Evolutionary conservation across 1,140 invertebrate genomes (phyloP).

Genomic region (Euwallacea fornicatus): DNA sequence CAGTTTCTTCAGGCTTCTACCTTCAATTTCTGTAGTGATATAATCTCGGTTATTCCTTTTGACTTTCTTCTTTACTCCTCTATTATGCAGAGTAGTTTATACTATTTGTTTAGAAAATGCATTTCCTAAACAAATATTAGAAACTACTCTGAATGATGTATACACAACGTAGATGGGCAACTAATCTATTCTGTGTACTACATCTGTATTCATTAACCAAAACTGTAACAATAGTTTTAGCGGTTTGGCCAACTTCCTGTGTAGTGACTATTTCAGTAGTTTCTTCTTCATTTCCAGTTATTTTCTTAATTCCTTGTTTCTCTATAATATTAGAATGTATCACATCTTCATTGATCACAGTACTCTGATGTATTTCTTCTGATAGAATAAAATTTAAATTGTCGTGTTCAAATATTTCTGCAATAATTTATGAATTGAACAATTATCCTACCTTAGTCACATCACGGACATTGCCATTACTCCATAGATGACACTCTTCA

Average conservation of each 20-base stretch:
- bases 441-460: no score
- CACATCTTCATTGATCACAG: constrained; percentile 40
- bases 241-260: constrained; percentile 45
- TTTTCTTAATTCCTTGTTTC: constrained; percentile 47
- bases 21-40: no score
- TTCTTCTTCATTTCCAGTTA: constrained; percentile 42
- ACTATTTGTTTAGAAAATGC: constrained; percentile 45
- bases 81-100: constrained; percentile 39
- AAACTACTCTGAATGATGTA: no score
- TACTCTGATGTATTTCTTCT: constrained; percentile 40
- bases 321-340: constrained; percentile 48
- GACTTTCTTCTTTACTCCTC: constrained; percentile 40
- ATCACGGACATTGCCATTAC: no score
- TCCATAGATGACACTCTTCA: no score
- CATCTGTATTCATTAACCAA: constrained; percentile 38
- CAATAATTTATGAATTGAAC: no score
- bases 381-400: constrained; percentile 36
- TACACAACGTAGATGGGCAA: constrained; percentile 40
- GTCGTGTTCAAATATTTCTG: no score
- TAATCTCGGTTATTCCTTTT: no score
- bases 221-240: constrained; percentile 47
- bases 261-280: constrained; percentile 45
- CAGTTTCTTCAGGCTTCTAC: no score
- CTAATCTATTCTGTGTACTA: constrained; percentile 49
- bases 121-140: constrained; percentile 11